Percentiles rank a stretch among this genome's conserved stretches.
These are phyloP conservation scores for Etheostoma cragini DNA, from an alignment of 2,113 vertebrate species.

Conservation along the genomic window DNA sequence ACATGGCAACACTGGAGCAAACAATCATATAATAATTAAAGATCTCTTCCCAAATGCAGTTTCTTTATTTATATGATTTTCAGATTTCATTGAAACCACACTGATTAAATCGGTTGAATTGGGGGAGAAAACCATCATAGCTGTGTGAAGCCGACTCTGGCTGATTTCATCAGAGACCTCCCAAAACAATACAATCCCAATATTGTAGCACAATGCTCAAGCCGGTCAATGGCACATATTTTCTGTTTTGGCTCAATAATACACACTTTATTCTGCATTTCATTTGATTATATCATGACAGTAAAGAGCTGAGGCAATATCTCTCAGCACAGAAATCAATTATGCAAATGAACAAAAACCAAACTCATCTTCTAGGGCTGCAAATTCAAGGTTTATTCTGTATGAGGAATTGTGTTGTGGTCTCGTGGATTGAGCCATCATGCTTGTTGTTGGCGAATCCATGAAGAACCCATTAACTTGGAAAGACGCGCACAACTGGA, in stretches of 20 bases:
- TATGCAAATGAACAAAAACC: conserved; percentile 53
- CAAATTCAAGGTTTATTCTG: neutral
- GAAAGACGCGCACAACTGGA: neutral
- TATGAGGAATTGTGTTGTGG: neutral
- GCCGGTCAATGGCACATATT: conserved; percentile 18
- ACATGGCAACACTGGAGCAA: neutral
- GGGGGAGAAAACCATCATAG: conserved; percentile 30
- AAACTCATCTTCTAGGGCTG: conserved; percentile 15
- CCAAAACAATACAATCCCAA: conserved; percentile 64
- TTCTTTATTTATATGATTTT: conserved; percentile 21
- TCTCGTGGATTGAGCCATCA: neutral
- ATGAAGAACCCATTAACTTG: conserved; percentile 34
- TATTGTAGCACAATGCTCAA: conserved; percentile 30
- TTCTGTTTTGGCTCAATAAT: conserved; percentile 50
- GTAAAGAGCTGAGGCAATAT: conserved; percentile 33
- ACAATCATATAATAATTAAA: conserved; percentile 1
- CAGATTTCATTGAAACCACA: conserved; percentile 34
- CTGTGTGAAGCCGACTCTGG: neutral
- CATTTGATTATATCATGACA: conserved; percentile 38
- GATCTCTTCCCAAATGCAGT: neutral
- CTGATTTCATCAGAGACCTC: conserved; percentile 71
- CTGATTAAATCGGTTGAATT: conserved; percentile 30
- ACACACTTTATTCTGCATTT: conserved; percentile 36
- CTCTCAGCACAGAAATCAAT: conserved; percentile 38
- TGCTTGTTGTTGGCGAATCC: neutral